phyloP scores from a whole-genome alignment of 1,140 invertebrate genomes.

The Bombus consobrinus region DNA sequence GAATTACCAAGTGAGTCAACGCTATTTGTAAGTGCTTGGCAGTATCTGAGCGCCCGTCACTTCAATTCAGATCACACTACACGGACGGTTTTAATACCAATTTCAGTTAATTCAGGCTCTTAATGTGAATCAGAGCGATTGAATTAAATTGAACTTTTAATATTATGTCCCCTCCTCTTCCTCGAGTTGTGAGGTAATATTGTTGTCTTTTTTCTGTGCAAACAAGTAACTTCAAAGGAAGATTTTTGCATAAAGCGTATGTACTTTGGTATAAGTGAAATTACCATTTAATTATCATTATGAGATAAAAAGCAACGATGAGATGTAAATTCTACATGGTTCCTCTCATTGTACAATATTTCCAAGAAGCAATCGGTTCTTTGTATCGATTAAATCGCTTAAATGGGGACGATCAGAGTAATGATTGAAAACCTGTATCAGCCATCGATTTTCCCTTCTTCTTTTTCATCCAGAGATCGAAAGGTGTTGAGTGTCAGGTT shows the following conservation, averaged over 20 bases:
- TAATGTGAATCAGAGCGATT: slow-evolving; percentile 53
- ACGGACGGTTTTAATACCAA: slow-evolving; percentile 50
- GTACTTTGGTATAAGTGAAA: neutral
- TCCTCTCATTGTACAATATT: neutral
- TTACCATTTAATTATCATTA: neutral
- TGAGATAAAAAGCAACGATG: neutral
- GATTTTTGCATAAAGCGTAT: neutral
- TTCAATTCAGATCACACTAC: slow-evolving; percentile 34
- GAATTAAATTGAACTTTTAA: slow-evolving; percentile 57
- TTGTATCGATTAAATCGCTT: neutral
- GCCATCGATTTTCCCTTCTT: slow-evolving; percentile 1
- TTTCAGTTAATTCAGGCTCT: slow-evolving; percentile 51
- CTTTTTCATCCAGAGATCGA: slow-evolving; percentile 13
- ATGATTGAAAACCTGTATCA: slow-evolving; percentile 2
- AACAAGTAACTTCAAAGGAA: no score
- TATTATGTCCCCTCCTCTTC: neutral
- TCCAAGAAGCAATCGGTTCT: neutral
- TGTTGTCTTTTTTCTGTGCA: neutral
- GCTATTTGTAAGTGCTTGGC: neutral
- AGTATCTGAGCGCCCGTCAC: neutral
- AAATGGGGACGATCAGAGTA: neutral
- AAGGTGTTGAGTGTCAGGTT: slow-evolving; percentile 39
- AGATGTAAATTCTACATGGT: neutral
- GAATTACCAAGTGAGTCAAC: neutral
- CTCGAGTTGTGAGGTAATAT: neutral